These are phyloP conservation scores for Sinonovacula constricta DNA, from an alignment of 1,140 invertebrate genomes.

Conservation along the genomic window DNA sequence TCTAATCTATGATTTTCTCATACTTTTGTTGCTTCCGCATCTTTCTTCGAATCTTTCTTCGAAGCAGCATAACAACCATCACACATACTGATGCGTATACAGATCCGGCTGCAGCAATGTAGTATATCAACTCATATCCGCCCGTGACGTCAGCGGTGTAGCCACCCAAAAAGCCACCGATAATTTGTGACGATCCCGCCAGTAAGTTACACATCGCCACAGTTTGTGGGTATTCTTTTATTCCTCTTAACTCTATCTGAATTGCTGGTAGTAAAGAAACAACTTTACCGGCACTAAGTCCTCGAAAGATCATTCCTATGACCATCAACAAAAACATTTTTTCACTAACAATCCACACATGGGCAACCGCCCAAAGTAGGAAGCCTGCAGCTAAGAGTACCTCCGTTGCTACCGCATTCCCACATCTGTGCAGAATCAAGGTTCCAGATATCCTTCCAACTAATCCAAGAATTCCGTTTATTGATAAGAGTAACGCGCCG, in stretches of 20 bases:
- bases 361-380: slow-evolving; percentile 12
- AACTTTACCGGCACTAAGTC: background rate
- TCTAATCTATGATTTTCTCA: too few species aligned
- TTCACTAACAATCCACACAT: background rate
- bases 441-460: background rate
- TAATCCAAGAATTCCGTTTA: slow-evolving; percentile 25
- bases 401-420: background rate
- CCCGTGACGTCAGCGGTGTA: slow-evolving; percentile 24
- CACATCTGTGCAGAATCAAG: background rate
- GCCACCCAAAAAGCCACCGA: slow-evolving; percentile 11
- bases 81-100: too few species aligned
- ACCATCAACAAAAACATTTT: slow-evolving; percentile 4
- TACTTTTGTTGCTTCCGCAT: too few species aligned
- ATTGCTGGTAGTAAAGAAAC: background rate
- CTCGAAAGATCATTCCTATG: slow-evolving; percentile 16
- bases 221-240: slow-evolving; percentile 2
- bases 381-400: background rate
- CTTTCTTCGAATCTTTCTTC: too few species aligned
- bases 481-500: slow-evolving; percentile 1
- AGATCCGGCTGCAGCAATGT: slow-evolving; percentile 1
- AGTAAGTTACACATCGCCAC: background rate
- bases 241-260: slow-evolving; percentile 11
- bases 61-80: too few species aligned
- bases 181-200: background rate
- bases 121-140: slow-evolving; percentile 29